Evolutionary conservation across 1,140 invertebrate species (phyloP).

Genomic region (Brachionus calyciflorus): DNA sequence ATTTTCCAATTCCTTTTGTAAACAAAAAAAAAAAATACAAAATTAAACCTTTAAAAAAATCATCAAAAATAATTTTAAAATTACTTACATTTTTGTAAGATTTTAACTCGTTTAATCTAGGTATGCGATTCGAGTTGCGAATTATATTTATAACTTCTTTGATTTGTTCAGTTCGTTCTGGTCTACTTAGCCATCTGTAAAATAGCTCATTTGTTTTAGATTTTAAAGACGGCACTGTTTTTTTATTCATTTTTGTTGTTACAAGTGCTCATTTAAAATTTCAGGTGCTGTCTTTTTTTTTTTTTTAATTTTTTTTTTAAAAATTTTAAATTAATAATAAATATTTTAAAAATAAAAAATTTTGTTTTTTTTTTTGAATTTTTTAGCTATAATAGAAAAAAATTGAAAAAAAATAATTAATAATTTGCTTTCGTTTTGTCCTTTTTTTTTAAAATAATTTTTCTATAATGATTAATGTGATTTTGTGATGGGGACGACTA

Average conservation of each 20-base stretch:
- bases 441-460: background rate
- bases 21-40: background rate
- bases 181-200: constrained; percentile 36
- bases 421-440: constrained; percentile 1
- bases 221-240: constrained; percentile 21
- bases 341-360: constrained; percentile 9
- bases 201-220: constrained; percentile 41
- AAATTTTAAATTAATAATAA: no score
- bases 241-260: background rate
- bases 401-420: no score
- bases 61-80: no score
- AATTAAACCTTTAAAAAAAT: background rate
- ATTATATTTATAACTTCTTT: constrained; percentile 39
- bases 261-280: background rate
- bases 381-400: no score
- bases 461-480: constrained; percentile 32
- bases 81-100: constrained; percentile 32
- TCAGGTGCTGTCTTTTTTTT: background rate
- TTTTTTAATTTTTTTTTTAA: no score
- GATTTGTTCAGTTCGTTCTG: constrained; percentile 23
- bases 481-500: background rate
- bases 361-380: no score
- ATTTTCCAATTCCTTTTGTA: background rate
- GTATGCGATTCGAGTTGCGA: constrained; percentile 4
- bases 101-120: constrained; percentile 6